Conservation (phyloP, 2,113 vertebrate genomes). For the Pseudopipra pipra region DNA sequence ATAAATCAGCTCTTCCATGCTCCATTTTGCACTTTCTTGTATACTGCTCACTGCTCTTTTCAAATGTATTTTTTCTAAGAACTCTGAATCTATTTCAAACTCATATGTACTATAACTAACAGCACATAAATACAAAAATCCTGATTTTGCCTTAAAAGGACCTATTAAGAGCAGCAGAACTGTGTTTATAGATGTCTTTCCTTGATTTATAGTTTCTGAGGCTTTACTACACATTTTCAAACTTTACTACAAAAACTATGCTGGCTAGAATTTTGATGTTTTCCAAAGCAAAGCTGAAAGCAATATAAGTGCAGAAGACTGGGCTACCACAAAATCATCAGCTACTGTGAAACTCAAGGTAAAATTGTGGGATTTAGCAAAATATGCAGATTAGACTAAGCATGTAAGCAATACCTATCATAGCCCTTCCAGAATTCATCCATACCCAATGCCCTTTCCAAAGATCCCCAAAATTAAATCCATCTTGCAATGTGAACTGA, state of each 20-base stretch:
- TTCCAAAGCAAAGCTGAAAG: not conserved
- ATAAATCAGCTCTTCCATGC: not conserved
- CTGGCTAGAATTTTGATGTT: not conserved
- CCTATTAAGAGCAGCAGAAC: not conserved
- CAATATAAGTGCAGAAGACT: not conserved
- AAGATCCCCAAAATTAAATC: not conserved
- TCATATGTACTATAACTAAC: not conserved
- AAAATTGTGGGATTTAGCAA: not conserved
- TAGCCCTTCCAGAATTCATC: not conserved
- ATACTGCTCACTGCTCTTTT: not conserved
- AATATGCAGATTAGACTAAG: not conserved
- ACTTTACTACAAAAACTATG: not conserved
- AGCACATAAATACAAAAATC: not conserved
- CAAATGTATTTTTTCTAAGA: not conserved
- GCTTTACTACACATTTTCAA: not conserved
- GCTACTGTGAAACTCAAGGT: not conserved
- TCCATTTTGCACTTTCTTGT: not conserved
- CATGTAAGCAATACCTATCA: fast-evolving
- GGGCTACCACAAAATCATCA: not conserved
- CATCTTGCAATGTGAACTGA: not conserved
- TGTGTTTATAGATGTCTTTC: not conserved
- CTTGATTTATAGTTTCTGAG: not conserved
- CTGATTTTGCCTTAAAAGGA: not conserved
- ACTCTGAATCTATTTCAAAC: not conserved
- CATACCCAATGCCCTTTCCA: not conserved